Conservation (phyloP, 2,797 vertebrate species). For the Melanitta fusca region DNA sequence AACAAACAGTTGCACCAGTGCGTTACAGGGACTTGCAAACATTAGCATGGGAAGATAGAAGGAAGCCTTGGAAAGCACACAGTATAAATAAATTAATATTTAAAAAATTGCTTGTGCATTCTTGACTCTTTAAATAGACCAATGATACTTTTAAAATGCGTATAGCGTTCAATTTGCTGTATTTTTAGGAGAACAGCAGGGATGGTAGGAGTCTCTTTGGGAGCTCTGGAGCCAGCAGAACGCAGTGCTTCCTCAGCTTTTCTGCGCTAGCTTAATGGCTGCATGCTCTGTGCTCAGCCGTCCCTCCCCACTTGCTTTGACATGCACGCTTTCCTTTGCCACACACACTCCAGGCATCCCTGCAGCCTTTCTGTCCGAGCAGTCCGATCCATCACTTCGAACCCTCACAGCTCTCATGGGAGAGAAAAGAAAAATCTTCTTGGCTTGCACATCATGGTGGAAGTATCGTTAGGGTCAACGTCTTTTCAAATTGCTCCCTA, state of each 20-base stretch:
- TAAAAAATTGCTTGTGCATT: neutral
- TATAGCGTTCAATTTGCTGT: fast-evolving
- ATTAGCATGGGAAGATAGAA: neutral
- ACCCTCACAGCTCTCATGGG: neutral
- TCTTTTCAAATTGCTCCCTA: slow-evolving; percentile 4
- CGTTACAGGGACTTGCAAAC: fast-evolving
- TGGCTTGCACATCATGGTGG: neutral
- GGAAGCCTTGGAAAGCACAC: neutral
- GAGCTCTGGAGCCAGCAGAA: fast-evolving
- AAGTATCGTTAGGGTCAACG: neutral
- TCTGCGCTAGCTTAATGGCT: neutral
- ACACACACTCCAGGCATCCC: neutral
- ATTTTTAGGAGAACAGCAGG: neutral
- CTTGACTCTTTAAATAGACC: neutral
- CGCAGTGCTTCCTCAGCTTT: fast-evolving
- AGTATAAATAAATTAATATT: neutral
- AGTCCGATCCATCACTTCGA: neutral
- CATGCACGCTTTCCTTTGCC: neutral
- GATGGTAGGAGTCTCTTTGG: neutral
- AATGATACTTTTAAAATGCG: neutral
- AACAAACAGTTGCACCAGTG: neutral
- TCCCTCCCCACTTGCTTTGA: fast-evolving
- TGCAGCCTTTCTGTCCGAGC: neutral
- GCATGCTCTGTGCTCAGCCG: neutral
- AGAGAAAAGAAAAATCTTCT: neutral